A percentile compares a stretch with the other conserved stretches of the same genome.
These are phyloP conservation scores for Pandion haliaetus DNA, from an alignment of 2,113 vertebrate genomes.

Conservation along the genomic window DNA sequence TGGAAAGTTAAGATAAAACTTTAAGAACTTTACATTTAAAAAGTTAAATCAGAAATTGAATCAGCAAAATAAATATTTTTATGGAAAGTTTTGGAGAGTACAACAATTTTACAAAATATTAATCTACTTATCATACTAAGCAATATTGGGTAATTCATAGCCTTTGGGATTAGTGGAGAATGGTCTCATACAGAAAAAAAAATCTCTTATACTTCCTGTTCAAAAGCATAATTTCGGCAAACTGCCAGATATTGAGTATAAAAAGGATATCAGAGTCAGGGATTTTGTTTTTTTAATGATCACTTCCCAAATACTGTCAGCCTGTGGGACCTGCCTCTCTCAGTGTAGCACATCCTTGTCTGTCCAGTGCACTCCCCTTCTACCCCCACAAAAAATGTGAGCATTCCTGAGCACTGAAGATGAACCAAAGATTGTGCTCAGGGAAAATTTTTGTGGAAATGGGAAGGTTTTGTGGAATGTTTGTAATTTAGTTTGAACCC, in stretches of 20 bases:
- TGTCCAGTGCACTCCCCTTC: fast-evolving
- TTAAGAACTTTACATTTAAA: background rate
- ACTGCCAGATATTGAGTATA: background rate
- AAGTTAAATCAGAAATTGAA: background rate
- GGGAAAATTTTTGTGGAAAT: background rate
- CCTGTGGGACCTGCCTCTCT: background rate
- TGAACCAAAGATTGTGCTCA: background rate
- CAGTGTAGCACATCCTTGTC: background rate
- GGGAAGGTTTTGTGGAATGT: background rate
- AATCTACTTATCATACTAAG: background rate
- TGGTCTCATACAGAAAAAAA: background rate
- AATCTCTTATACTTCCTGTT: background rate
- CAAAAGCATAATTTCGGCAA: background rate
- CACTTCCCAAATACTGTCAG: background rate
- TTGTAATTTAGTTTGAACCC: background rate
- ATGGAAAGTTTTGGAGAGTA: background rate
- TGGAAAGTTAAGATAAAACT: background rate
- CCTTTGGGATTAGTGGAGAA: background rate
- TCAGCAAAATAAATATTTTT: background rate
- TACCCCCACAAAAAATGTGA: fast-evolving
- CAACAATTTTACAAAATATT: background rate
- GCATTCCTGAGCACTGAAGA: background rate
- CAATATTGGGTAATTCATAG: background rate
- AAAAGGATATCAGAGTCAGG: background rate
- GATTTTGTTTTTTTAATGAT: background rate